Evolutionary conservation across 2,113 vertebrate species (phyloP), one percentile per base, ranked within the genome.

Genomic region (Hippolais icterina): DNA sequence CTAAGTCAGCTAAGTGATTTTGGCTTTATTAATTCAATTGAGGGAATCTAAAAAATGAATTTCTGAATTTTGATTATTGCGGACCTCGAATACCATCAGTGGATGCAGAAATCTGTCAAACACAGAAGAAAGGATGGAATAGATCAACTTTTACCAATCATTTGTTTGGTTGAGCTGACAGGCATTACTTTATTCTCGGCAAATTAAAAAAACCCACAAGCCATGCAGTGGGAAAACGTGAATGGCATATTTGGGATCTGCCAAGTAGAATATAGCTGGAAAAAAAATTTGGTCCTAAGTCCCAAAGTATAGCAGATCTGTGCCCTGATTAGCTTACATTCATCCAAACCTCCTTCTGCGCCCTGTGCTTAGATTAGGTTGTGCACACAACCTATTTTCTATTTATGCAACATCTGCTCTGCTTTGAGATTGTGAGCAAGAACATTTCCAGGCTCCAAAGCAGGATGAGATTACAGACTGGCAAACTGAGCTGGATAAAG

Each of bases 331-430:
- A 90, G 80, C 92, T 92, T 57, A 71, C 77, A 94, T 84, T 90
- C 88, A 90, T 63, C 83, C 76, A 94, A 93, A 89, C 85, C 83
- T 86, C 90, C 81, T 95, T 92, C 88, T 90, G 75, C 85, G 78
- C 75, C 77, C 50, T 83, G 68, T 86, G 85, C 78, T 93, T 88
- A 95, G 92, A 94, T 97, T 85, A 93, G 94, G 90, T 80, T 91
- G 88, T 64, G 57, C 92, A 83, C 88, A 95, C 93, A 97, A 96
- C 93, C 93, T 95, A 93, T 96, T 96, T 96, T 93, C 94, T 95
- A 78, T 94, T 95, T 96, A 96, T 88, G 93, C 88, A 96, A 96
- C 96, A 97, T 96, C 92, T 95, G 94, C 88, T 96, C 85, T 0
- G 52, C 94, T 94, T 93, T 90, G 90, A 97, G 96, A 95, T 94